Evolutionary conservation across 2,113 vertebrate genomes (phyloP).

Genomic region (Pluvialis apricaria): DNA sequence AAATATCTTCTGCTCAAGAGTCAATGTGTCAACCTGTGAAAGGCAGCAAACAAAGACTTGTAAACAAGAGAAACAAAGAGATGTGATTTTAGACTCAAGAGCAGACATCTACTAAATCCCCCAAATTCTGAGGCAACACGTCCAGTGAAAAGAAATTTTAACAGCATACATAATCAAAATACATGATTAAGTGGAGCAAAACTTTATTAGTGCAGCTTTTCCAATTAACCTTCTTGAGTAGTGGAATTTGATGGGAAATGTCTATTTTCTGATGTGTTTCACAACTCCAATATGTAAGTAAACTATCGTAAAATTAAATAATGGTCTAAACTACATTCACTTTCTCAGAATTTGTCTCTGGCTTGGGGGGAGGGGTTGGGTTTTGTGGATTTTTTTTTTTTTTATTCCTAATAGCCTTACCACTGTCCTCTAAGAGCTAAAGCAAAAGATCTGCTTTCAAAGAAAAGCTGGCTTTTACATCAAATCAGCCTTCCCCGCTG

Average conservation of each 20-base stretch:
- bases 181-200: background rate
- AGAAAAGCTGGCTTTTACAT: background rate
- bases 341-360: background rate
- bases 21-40: slow-evolving; percentile 87
- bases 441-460: background rate
- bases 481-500: accelerated
- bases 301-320: background rate
- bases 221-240: accelerated
- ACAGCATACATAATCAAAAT: background rate
- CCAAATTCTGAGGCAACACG: background rate
- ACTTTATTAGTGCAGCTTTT: background rate
- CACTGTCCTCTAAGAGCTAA: background rate
- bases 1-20: slow-evolving; percentile 91
- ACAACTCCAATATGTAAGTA: background rate
- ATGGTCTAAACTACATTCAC: background rate
- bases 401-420: background rate
- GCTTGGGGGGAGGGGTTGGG: accelerated
- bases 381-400: background rate
- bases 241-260: background rate
- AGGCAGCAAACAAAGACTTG: background rate
- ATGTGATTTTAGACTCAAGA: background rate
- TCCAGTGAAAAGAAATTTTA: background rate
- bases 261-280: background rate
- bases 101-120: background rate
- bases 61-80: background rate